Evolutionary conservation across 2,888 invertebrate genomes (phyloP), one percentile per base, ranked within the genome.

Genomic region (Sicus ferrugineus): DNA sequence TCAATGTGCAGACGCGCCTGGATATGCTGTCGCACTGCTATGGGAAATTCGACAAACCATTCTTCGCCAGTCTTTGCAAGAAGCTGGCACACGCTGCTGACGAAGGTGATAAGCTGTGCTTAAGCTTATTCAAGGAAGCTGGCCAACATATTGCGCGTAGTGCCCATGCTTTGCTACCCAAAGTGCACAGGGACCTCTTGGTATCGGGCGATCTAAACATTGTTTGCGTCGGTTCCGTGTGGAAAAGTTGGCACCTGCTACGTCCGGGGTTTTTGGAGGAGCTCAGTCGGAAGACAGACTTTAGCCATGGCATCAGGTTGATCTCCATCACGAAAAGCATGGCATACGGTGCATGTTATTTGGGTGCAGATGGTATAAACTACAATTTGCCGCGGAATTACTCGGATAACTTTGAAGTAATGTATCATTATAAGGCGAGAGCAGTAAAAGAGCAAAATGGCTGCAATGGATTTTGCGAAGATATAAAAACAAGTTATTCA

Each of bases 211-310:
- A 84, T 21, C 74, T 96, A 52, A 89, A 90, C 62, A 89, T 98
- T 0, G 91, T 96, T 0, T 97, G 97, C 81, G 95, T 97, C 0
- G 98, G 98, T 0, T 96, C 96, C 0, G 96, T 98, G 1, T 98
- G 96, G 94, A 89, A 93, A 73, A 97, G 97, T 80, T 98, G 97
- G 96, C 86, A 90, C 4, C 87, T 92, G 30, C 81, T 98, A 72
- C 88, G 91, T 78, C 86, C 89, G 2, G 95, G 94, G 0, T 91
- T 94, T 75, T 79, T 90, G 3, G 78, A 86, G 5, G 88, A 90
- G 77, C 80, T 93, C 23, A 87, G 88, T 4, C 85, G 75, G 16
- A 68, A 72, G 68, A 14, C 70, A 5, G 38, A 75, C 82, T 63
- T 0, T 2, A 26, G 84, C 7, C 85, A 85, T 46, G 87, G 88